Evolutionary conservation across 1,140 invertebrate genomes (phyloP), one percentile per base, ranked within the genome.

Genomic region (Pogonognathellus flavescens): DNA sequence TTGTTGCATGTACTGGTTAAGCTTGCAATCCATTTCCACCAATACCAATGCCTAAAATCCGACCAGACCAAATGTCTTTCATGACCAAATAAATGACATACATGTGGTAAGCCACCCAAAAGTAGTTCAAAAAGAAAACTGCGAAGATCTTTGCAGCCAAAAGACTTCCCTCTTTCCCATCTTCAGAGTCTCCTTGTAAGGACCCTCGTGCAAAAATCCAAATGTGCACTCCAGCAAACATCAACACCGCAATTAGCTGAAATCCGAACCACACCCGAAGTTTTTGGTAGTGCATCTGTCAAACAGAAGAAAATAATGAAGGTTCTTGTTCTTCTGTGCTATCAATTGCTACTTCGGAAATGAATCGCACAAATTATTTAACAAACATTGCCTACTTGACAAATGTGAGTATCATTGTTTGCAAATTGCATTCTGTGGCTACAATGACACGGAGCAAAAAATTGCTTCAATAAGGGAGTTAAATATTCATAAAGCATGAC

Each of bases 41-140:
- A 16, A 41, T 13, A 49, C 25, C 14, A 16, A 41, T 13, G n/a
- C 25, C 14, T 49, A 49, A 13, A 16, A 72, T 31, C 13, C 66
- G 11, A 4, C 66, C 66, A 1, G 66, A 22, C 66, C 66, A 72
- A 31, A 72, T 49, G 41, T 72, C 66, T 72, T 72, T 72, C 66
- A 72, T 72, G 1, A 72, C 66, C 25, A 72, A 72, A 18, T 72
- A 72, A 9, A 72, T 31, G 1, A 72, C 66, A n/a, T 72, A 72
- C 66, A 72, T 72, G 13, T 72, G 25, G 41, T 72, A 72, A 49
- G 66, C 25, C 25, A 72, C 66, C 66, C 66, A 72, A 49, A 72
- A 72, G 66, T 72, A 72, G 25, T 72, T 72, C 41, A 72, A 41
- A 72, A 72, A 72, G 66, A 72, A 72, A 49, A 72, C 14, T 11